Percentiles rank a stretch among this genome's conserved stretches.
phyloP scores from a whole-genome alignment of 30 jellyfish, hydroid and myxozoan genomes.

The Aurelia sp. region DNA sequence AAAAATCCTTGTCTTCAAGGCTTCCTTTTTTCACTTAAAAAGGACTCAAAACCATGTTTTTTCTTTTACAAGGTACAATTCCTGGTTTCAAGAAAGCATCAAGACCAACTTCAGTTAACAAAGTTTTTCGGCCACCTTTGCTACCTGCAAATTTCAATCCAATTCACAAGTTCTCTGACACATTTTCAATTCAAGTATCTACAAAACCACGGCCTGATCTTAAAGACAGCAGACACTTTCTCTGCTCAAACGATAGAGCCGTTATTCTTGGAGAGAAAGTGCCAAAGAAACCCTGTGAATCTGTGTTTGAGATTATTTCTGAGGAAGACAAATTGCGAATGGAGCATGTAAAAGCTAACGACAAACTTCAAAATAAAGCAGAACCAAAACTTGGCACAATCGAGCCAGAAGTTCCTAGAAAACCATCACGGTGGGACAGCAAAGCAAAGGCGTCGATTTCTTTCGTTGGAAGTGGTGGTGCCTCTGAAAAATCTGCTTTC shows the following conservation, averaged over 20 bases:
- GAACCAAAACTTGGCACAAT: background rate
- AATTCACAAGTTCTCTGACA: conserved; percentile 23
- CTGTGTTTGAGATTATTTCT: conserved; percentile 54
- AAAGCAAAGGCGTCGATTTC: background rate
- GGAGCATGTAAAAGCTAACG: background rate
- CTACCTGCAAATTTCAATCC: conserved; percentile 78
- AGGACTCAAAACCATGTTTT: no score
- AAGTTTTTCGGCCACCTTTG: conserved; percentile 56
- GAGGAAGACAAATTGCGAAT: conserved; percentile 32
- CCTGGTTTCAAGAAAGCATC: conserved; percentile 82
- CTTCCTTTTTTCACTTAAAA: background rate
- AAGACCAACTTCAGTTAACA: conserved; percentile 43
- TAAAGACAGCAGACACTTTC: conserved; percentile 10
- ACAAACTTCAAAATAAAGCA: background rate
- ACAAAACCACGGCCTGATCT: background rate
- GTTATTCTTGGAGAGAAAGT: conserved; percentile 73
- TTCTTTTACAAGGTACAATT: conserved; percentile 51
- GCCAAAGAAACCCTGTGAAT: conserved; percentile 25
- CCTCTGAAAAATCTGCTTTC: conserved; percentile 43
- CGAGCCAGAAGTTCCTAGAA: conserved; percentile 24
- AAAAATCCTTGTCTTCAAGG: background rate
- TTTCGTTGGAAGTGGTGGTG: conserved; percentile 10
- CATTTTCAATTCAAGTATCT: background rate
- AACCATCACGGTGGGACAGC: conserved; percentile 64
- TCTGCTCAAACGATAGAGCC: conserved; percentile 71